Percentiles rank a stretch among this genome's conserved stretches.
These are phyloP conservation scores for Bombus cullumanus DNA, from an alignment of 1,140 invertebrate species.

Conservation along the genomic window DNA sequence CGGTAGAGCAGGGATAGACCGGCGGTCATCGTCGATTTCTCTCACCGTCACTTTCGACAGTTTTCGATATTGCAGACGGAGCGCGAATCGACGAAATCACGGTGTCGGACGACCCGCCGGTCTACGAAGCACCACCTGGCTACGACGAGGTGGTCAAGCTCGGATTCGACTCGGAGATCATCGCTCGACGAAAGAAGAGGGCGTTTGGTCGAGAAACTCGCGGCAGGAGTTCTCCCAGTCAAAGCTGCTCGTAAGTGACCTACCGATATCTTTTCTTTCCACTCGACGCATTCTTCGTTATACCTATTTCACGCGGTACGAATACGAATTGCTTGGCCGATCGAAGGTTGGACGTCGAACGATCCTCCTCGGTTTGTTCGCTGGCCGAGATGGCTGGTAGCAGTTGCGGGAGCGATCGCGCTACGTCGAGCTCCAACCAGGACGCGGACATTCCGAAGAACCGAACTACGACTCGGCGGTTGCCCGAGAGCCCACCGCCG, in stretches of 20 bases:
- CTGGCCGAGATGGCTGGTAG: constrained; percentile 45
- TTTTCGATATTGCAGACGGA: constrained; percentile 80
- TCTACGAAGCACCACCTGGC: constrained; percentile 88
- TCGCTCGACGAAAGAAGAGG: constrained; percentile 63
- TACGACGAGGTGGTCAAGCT: constrained; percentile 88
- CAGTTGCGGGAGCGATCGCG: constrained; percentile 50
- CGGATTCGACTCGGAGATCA: constrained; percentile 73
- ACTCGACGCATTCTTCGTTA: background rate
- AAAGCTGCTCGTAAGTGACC: constrained; percentile 69
- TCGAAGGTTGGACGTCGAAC: background rate
- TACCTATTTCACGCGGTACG: background rate
- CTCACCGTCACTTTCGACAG: constrained; percentile 68
- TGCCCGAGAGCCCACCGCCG: constrained; percentile 78
- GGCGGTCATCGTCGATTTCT: background rate
- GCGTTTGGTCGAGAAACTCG: constrained; percentile 39
- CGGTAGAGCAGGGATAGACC: too few species aligned
- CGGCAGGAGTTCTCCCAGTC: constrained; percentile 66
- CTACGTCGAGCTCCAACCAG: background rate
- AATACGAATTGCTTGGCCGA: too few species aligned
- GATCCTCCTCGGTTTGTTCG: constrained; percentile 57
- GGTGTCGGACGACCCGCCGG: constrained; percentile 86
- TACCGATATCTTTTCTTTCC: too few species aligned
- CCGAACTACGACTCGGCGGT: constrained; percentile 11
- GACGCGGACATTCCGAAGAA: background rate
- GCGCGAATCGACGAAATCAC: constrained; percentile 83